These are phyloP conservation scores for Poeciliopsis paucimaculata DNA, from an alignment of 2,797 vertebrate genomes.

Conservation along the genomic window DNA sequence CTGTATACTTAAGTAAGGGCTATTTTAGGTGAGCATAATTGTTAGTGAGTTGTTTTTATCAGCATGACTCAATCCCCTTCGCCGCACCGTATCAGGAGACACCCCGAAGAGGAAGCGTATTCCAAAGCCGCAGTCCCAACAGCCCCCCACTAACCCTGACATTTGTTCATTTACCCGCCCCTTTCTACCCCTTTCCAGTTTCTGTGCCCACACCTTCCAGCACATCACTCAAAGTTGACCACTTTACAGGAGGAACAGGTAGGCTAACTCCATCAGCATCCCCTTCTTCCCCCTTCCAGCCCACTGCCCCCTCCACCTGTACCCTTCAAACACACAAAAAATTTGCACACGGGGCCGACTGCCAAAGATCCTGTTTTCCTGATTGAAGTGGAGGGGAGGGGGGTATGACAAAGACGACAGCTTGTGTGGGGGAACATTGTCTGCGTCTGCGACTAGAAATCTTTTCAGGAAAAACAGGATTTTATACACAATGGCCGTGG, in stretches of 20 bases:
- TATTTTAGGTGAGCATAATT: conserved; percentile 82
- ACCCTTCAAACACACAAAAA: conserved; percentile 61
- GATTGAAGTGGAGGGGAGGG: conserved; percentile 65
- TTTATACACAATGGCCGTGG: conserved; percentile 85
- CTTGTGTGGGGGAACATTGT: conserved; percentile 86
- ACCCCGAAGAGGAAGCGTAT: conserved; percentile 75
- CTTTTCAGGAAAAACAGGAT: conserved; percentile 85
- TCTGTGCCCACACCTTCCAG: conserved; percentile 21
- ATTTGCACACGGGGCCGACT: conserved; percentile 63
- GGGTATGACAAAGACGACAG: conserved; percentile 82
- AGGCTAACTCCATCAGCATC: conserved; percentile 62
- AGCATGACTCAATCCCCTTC: conserved; percentile 80
- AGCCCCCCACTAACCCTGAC: conserved; percentile 72
- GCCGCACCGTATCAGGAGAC: conserved; percentile 60
- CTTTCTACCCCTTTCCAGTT: conserved; percentile 47
- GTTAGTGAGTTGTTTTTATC: conserved; percentile 82
- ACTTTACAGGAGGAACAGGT: conserved; percentile 74
- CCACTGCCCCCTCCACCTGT: conserved; percentile 72
- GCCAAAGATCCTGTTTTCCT: conserved; percentile 80
- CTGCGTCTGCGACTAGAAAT: conserved; percentile 82
- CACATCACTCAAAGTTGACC: conserved; percentile 76
- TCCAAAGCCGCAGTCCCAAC: conserved; percentile 61
- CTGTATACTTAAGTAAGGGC: conserved; percentile 77
- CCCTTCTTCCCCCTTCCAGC: conserved; percentile 46
- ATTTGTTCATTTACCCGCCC: conserved; percentile 75